These are phyloP conservation scores for Gavia stellata DNA, from an alignment of 2,113 vertebrate genomes.

Conservation along the genomic window DNA sequence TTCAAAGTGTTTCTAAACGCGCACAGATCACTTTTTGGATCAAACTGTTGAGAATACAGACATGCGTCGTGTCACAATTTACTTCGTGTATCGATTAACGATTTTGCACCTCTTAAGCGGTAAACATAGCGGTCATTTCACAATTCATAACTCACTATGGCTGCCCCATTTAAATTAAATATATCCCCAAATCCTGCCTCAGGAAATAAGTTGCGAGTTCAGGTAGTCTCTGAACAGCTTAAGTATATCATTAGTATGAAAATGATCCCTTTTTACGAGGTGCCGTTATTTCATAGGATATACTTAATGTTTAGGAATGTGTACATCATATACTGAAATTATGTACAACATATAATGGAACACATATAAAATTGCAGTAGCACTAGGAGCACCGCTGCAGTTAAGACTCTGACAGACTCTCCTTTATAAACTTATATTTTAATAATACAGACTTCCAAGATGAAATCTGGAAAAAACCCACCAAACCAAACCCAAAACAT, in stretches of 20 bases:
- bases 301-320: slow-evolving; percentile 27
- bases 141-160: slow-evolving; percentile 31
- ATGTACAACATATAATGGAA: slow-evolving; percentile 29
- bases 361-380: slow-evolving; percentile 8
- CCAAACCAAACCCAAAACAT: neutral
- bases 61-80: neutral
- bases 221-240: slow-evolving; percentile 27
- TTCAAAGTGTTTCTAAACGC: neutral
- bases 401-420: neutral
- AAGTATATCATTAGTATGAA: slow-evolving; percentile 45
- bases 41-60: neutral
- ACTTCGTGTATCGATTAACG: neutral
- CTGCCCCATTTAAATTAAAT: slow-evolving; percentile 29
- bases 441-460: neutral
- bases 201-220: slow-evolving; percentile 6
- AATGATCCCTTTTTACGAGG: slow-evolving; percentile 50
- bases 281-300: slow-evolving; percentile 47
- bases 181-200: slow-evolving; percentile 50
- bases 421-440: neutral
- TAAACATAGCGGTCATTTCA: slow-evolving; percentile 9
- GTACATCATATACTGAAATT: slow-evolving; percentile 31
- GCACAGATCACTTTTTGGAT: neutral
- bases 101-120: neutral
- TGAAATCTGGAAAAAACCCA: neutral
- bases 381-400: neutral